phyloP scores from a whole-genome alignment of 2,888 invertebrate species.

The Quadroppia sp. region DNA sequence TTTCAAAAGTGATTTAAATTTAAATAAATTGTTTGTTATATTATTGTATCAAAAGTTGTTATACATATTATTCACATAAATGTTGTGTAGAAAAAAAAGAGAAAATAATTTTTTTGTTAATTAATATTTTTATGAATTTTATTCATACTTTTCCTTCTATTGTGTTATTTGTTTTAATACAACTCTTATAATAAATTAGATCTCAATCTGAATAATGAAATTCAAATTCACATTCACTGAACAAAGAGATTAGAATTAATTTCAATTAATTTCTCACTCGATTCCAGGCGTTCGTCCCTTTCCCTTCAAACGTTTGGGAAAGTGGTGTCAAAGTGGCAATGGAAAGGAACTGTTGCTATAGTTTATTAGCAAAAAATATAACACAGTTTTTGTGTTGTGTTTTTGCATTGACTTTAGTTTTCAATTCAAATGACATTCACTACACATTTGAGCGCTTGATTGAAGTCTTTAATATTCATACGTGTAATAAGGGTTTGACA shows the following conservation, averaged over 20 bases:
- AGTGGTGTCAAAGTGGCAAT: not conserved
- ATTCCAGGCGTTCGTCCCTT: not conserved
- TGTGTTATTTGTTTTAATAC: not conserved
- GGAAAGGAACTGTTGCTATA: too few relatives aligned
- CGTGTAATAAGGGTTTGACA: not conserved
- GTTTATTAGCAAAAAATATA: too few relatives aligned
- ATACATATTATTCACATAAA: too few relatives aligned
- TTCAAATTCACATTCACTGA: conserved; percentile 20
- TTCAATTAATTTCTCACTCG: not conserved
- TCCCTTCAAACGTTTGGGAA: not conserved
- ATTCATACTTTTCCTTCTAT: not conserved
- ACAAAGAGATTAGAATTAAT: not conserved
- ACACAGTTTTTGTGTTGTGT: too few relatives aligned
- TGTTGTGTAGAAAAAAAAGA: too few relatives aligned
- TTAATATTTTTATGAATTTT: not conserved
- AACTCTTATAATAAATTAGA: conserved; percentile 25
- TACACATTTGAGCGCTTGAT: conserved; percentile 9
- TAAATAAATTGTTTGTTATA: too few relatives aligned
- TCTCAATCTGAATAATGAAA: conserved; percentile 22
- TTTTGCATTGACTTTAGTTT: not conserved
- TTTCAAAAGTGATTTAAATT: too few relatives aligned
- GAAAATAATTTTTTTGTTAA: too few relatives aligned
- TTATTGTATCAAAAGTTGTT: too few relatives aligned
- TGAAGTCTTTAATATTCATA: conserved; percentile 25
- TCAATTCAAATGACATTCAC: not conserved